Base-by-base conservation (phyloP, 2,888 invertebrate genomes). In the Arrhopalites spinosus region DNA sequence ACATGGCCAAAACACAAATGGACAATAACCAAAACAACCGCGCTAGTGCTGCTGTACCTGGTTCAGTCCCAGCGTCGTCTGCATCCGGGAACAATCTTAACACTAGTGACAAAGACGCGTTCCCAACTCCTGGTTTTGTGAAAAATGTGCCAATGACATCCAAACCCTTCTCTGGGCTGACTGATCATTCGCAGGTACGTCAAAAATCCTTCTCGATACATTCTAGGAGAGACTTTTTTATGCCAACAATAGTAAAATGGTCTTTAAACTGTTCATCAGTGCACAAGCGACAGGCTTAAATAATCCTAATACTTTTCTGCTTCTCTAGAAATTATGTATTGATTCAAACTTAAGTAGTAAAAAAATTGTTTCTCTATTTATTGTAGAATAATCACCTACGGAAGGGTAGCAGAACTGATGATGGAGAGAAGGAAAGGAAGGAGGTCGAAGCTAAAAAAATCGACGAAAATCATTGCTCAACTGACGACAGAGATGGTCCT, bases 401-500 rank as follows among this genome's bases (percentile, higher is more conserved):
- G 23, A 53, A 82, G 81, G 78, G 76, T 25, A 78, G 67, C 68
- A 76, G 79, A 66, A 78, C 77, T 80, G 81, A 81, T 15, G 82
- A 81, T 53, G 79, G 23, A 30, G 73, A 76, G 36, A 73, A 68
- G 47, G 68, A 73, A 3, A 68, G 30, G 67, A 64, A 23, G n/a
- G 53, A 43, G n/a, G 64, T 59, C 43, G 73, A 70, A 43, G 53
- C 15, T 5, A 80, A 77, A 64, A 81, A 79, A 74, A 53, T 36
- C 59, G 80, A 80, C n/a, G 81, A 81, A 53, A 75, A 78, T 72
- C 73, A 74, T 81, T 83, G 83, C 83, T 81, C 82, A 82, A 82
- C 56, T 76, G 81, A 83, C n/a, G 82, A 81, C 72, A 66, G 77
- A 45, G 82, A 82, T 36, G 81, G 83, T 61, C 80, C 81, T 43